These are phyloP conservation scores for Heliconius congener DNA, from an alignment of 1,140 invertebrate genomes.

Conservation along the genomic window DNA sequence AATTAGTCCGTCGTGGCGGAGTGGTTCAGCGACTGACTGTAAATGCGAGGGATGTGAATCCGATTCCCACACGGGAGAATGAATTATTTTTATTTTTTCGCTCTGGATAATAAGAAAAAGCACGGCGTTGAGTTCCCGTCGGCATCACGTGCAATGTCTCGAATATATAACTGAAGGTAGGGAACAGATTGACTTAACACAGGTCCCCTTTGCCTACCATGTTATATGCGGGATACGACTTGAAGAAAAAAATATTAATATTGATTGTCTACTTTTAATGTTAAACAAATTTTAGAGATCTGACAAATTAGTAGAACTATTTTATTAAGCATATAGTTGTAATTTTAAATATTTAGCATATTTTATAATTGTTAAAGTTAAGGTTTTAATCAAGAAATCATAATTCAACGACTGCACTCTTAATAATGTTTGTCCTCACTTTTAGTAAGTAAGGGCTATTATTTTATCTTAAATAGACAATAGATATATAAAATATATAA, in stretches of 20 bases:
- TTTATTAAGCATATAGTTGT: background rate
- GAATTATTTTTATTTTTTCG: too few species aligned
- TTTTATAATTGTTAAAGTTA: background rate
- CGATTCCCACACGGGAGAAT: too few species aligned
- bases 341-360: slow-evolving; percentile 4
- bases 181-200: too few species aligned
- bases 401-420: background rate
- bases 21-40: too few species aligned
- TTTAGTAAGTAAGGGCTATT: background rate
- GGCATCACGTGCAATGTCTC: too few species aligned
- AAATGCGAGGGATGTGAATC: too few species aligned
- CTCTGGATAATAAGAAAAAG: too few species aligned
- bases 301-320: background rate
- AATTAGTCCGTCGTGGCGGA: too few species aligned
- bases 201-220: too few species aligned
- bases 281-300: background rate
- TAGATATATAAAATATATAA: background rate
- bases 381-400: background rate
- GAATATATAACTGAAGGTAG: too few species aligned
- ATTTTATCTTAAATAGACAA: background rate
- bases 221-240: too few species aligned
- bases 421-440: slow-evolving; percentile 2
- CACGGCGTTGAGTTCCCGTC: too few species aligned
- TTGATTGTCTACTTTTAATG: background rate
- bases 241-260: background rate